Evolutionary conservation across 2,888 invertebrate species (phyloP), one percentile per base, ranked within the genome.

Genomic region (Morpho achilles): DNA sequence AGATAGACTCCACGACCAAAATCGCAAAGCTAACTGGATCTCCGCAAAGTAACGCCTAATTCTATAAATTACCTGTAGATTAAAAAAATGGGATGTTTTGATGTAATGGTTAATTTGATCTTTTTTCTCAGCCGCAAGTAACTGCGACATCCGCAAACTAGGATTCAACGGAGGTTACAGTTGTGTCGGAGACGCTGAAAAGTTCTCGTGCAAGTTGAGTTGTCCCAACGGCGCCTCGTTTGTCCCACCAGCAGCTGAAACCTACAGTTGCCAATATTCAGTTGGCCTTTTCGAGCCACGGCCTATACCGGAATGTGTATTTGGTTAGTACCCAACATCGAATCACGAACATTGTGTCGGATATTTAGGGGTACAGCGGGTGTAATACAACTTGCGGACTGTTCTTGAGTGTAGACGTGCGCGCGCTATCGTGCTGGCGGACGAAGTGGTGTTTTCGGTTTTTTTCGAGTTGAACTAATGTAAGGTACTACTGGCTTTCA

Each of bases 111-210:
- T 47, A 8, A 47, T 46, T 16, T 32, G 4, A 7, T n/a, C 45
- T 8, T 8, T 10, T 46, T 42, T 5, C 48, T 9, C 69, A 95
- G 95, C 91, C 52, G 82, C 89, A 8, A 92, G 91, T 51, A 91
- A 81, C 0, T 95, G 95, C 67, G 91, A 91, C 64, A 80, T 92
- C 1, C 90, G 92, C 23, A 94, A 94, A 63, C 76, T 96, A 5
- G 91, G 92, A 0, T 96, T 96, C 78, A 96, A 96, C 80, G 97
- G 96, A 9, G 94, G 93, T 16, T 95, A 94, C 82, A 92, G 92
- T 44, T 97, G 97, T 74, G 89, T 89, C 1, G 94, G 94, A 2
- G 91, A 93, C 67, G 85, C 80, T 7, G 91, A 93, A 44, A 78
- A 84, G 41, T 92, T 94, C 65, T 91, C 90, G 5, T 97, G 97